Base-by-base conservation (phyloP, 2,113 vertebrate species). In the Nansenia antarctica region DNA sequence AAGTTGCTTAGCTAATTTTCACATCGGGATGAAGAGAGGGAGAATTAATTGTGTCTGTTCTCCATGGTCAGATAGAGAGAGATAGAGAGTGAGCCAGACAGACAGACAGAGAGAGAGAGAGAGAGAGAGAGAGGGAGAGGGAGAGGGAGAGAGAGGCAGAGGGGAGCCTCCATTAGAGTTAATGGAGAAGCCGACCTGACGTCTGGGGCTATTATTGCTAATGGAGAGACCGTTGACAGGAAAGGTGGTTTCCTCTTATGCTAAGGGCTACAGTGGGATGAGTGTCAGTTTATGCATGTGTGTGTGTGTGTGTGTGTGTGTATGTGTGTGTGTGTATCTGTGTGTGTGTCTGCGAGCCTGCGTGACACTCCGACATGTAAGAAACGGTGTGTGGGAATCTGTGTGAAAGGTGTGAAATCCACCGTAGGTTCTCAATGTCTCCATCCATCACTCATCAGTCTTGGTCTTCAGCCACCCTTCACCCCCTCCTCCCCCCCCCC, bases 191-290 rank as follows among this genome's bases (percentile, higher is more conserved):
- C 68, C 76, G 81, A 77, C 78, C 78, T 81, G 81, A 79, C 75
- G 81, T 83, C 83, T 85, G 78, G 69, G 65, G 67, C 81, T 53
- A 76, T 76, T 77, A 83, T 34, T 70, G 74, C 79, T 85, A 85
- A 85, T 85, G 84, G 84, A 83, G 74, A 69, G 65, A 59, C 55
- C 69, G 78, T 78, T 77, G 81, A 83, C 84, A 83, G 74, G 76
- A 83, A 74, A 79, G 81, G 76, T 85, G 78, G 76, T 74, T 78
- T 81, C 74, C 78, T 76, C 76, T 76, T 66, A 73, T 75, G 63
- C 66, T 61, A 69, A 30, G 77, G 72, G 70, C 70, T n/a, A n/a
- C n/a, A n/a, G 65, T 80, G 69, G 76, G 62, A 20, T 45, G 9
- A 45, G 42, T 72, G 49, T 47, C 27, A 39, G 35, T 42, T n/a